Evolutionary conservation across 1,140 invertebrate genomes (phyloP).

Genomic region (Cherax destructor): DNA sequence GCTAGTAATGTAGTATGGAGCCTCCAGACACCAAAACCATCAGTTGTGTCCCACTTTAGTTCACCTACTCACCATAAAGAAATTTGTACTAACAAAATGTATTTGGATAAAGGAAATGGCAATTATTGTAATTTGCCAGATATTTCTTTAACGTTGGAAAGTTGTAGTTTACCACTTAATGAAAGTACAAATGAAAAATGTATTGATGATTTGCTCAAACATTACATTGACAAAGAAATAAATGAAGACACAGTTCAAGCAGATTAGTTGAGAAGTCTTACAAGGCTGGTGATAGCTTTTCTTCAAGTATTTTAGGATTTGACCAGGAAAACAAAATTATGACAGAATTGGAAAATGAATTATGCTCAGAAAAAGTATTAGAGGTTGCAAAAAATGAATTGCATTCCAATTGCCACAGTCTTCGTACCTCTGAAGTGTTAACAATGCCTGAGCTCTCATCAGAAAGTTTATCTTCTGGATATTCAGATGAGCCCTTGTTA

Average conservation of each 20-base stretch:
- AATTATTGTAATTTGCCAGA: background rate
- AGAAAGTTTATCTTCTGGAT: background rate
- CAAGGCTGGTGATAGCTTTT: background rate
- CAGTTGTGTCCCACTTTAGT: background rate
- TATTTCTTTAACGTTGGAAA: no score
- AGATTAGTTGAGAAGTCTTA: background rate
- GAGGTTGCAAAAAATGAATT: background rate
- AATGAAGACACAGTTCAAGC: background rate
- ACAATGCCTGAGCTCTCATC: background rate
- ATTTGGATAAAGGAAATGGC: background rate
- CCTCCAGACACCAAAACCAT: slow-evolving; percentile 3
- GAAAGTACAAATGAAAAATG: background rate
- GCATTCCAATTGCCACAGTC: background rate
- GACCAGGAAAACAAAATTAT: background rate
- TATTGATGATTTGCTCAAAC: background rate
- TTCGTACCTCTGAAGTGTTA: background rate
- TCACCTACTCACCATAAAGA: background rate
- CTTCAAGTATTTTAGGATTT: background rate
- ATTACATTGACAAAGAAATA: background rate
- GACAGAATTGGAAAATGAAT: background rate
- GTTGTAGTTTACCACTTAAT: no score
- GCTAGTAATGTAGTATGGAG: background rate
- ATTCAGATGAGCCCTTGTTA: background rate
- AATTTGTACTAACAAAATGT: background rate
- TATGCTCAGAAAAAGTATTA: background rate